Evolutionary conservation across 2,797 vertebrate genomes (phyloP), one percentile per base, ranked within the genome.

Genomic region (Phrynocephalus guinanensis): DNA sequence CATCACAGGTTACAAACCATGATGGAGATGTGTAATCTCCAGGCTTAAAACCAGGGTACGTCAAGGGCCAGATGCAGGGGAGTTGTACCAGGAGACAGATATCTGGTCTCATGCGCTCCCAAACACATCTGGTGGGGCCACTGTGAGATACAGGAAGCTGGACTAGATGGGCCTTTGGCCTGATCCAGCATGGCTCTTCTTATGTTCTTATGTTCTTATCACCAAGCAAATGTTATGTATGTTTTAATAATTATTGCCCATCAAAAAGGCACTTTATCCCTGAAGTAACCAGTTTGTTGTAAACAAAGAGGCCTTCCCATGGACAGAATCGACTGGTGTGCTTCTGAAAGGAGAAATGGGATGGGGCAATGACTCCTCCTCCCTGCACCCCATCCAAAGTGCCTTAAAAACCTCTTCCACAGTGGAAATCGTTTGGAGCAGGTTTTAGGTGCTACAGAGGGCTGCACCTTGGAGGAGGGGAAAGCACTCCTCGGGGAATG

Each of bases 241-340:
- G 28, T 1, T 84, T 52, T 50, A 79, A 15, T 84, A 84, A 87
- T 80, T 38, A 68, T 84, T 16, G 33, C 83, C 15, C 24, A 83
- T 24, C 0, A 3, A 70, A 84, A 10, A 1, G 1, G 5, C 70
- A 90, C 76, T 56, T 38, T 92, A 86, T 81, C 88, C 83, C 83
- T 71, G 24, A 92, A 70, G 63, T 86, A 84, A 76, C 15, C 6
- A 77, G 77, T 1, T 83, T 60, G 89, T 85, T 9, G 26, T 79
- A 15, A 63, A 30, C 18, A 22, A 18, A 44, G 80, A 71, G 30
- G 16, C 24, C 48, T 20, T 6, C 18, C 6, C 9, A 15, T 79
- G 7, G 33, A 3, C 33, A 44, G 33, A 75, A 75, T 75, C 72
- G 18, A 44, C 7, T 79, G 6, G 28, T 56, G 15, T 79, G 50